A percentile compares a stretch with the other conserved stretches of the same genome.
phyloP scores from a whole-genome alignment of 2,113 vertebrate species.

The Scartelaos histophorus region DNA sequence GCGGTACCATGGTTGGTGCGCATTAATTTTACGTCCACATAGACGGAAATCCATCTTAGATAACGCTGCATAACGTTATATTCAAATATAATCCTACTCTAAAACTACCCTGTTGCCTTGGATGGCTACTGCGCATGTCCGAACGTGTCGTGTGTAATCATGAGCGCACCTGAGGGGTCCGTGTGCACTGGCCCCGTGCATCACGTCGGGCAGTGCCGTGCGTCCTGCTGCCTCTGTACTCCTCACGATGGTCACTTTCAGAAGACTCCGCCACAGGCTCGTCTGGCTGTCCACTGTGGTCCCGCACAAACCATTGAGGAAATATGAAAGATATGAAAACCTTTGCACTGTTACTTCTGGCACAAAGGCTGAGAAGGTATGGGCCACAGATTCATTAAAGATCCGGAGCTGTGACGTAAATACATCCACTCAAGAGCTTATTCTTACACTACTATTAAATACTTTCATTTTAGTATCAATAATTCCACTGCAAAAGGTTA shows the following conservation, averaged over 20 bases:
- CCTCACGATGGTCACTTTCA: constrained; percentile 50
- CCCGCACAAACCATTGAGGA: constrained; percentile 29
- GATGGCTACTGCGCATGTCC: constrained; percentile 15
- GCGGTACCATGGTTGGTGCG: too few species aligned
- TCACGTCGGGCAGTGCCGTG: too few species aligned
- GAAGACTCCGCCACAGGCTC: constrained; percentile 30
- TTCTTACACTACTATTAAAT: background rate
- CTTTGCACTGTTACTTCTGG: background rate
- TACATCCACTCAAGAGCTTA: too few species aligned
- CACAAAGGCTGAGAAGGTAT: constrained; percentile 31
- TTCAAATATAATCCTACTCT: background rate
- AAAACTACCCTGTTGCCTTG: background rate
- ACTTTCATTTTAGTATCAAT: background rate
- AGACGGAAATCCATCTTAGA: background rate
- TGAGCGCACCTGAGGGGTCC: background rate
- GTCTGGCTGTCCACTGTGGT: constrained; percentile 37
- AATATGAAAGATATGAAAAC: constrained; percentile 34
- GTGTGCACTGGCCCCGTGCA: background rate
- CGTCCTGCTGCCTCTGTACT: background rate
- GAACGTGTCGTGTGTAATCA: background rate
- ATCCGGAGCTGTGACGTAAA: background rate
- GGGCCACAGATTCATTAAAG: background rate
- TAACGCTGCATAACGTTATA: background rate
- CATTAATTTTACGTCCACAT: background rate
- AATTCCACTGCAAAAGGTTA: too few species aligned